phyloP scores from a whole-genome alignment of 1,140 invertebrate genomes.

The Papilio dardanus region DNA sequence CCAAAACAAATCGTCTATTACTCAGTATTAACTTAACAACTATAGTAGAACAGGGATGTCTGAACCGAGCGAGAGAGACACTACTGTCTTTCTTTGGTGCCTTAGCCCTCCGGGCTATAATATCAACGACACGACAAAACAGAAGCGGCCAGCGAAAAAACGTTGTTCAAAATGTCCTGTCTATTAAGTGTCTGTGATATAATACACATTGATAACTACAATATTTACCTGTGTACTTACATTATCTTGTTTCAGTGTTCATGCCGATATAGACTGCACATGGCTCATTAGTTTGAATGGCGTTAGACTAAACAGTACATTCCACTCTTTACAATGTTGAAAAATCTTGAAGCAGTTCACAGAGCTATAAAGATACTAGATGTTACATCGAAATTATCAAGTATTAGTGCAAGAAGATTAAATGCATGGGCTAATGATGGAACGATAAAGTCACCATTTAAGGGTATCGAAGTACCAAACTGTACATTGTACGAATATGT shows the following conservation, averaged over 20 bases:
- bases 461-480: slow-evolving; percentile 81
- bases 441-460: slow-evolving; percentile 75
- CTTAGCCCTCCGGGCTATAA: too few relatives aligned
- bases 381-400: slow-evolving; percentile 50
- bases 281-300: not conserved
- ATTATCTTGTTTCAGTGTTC: slow-evolving; percentile 1
- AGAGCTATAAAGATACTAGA: slow-evolving; percentile 48
- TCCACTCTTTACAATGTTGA: slow-evolving; percentile 46
- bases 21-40: too few relatives aligned
- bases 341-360: slow-evolving; percentile 49
- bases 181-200: too few relatives aligned
- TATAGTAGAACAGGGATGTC: too few relatives aligned
- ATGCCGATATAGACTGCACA: not conserved
- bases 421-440: slow-evolving; percentile 64
- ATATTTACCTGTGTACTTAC: not conserved
- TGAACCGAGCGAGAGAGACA: too few relatives aligned
- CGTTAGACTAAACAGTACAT: not conserved
- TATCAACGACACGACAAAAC: too few relatives aligned
- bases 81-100: too few relatives aligned
- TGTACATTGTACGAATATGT: slow-evolving; percentile 85
- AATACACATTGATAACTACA: not conserved
- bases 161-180: too few relatives aligned
- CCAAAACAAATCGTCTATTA: too few relatives aligned
- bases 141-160: too few relatives aligned
- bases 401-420: slow-evolving; percentile 50